These are phyloP conservation scores for Serripes groenlandicus DNA, from an alignment of 2,888 invertebrate genomes.

Conservation along the genomic window DNA sequence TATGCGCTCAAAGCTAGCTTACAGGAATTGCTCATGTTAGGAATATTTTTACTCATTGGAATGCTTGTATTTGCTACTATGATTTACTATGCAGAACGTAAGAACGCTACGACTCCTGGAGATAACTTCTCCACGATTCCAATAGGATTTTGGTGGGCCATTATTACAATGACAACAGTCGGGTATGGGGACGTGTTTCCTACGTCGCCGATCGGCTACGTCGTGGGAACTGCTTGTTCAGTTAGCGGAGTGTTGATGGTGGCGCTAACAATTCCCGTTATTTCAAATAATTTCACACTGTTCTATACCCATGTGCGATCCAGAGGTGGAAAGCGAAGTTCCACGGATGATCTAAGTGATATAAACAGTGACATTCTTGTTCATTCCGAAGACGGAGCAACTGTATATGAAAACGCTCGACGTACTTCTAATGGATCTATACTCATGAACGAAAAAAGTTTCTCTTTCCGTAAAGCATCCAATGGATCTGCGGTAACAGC, in stretches of 20 bases:
- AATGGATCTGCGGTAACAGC: constrained; percentile 57
- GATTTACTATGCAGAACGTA: constrained; percentile 86
- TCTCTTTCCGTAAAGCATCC: constrained; percentile 68
- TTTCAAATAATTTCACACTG: constrained; percentile 85
- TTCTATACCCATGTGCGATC: constrained; percentile 85
- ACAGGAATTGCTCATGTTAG: constrained; percentile 85
- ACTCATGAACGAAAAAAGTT: constrained; percentile 63
- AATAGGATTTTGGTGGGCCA: constrained; percentile 87
- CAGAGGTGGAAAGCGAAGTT: constrained; percentile 59
- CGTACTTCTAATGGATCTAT: constrained; percentile 68
- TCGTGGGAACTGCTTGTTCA: constrained; percentile 84
- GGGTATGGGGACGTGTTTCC: constrained; percentile 86
- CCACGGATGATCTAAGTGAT: constrained; percentile 27
- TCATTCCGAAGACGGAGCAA: constrained; percentile 68
- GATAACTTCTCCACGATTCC: constrained; percentile 85
- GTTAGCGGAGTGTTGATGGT: constrained; percentile 84
- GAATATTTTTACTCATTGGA: constrained; percentile 85
- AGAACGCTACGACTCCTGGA: constrained; percentile 76
- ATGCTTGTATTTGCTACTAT: constrained; percentile 86
- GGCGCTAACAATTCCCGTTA: constrained; percentile 85
- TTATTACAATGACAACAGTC: constrained; percentile 86
- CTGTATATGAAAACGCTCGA: constrained; percentile 64
- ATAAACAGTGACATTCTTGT: constrained; percentile 47
- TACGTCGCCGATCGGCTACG: constrained; percentile 79
- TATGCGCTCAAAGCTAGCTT: constrained; percentile 87